A percentile compares a stretch with the other conserved stretches of the same genome.
These are phyloP conservation scores for Fundulus diaphanus DNA, from an alignment of 2,797 vertebrate species.

Conservation along the genomic window DNA sequence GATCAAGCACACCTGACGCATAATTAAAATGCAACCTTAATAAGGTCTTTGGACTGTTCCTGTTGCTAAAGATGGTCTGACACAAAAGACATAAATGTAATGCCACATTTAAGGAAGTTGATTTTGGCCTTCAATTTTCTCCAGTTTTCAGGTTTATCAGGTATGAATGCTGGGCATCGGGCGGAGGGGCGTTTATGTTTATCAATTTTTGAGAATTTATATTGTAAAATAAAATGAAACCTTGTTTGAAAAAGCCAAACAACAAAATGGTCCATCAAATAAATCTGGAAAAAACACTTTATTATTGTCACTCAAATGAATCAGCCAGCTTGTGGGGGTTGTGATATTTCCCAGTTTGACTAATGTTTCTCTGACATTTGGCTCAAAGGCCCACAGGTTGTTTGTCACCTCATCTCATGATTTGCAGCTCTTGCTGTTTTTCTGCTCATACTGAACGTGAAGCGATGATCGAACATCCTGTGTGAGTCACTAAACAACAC, in stretches of 20 bases:
- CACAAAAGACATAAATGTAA: not conserved
- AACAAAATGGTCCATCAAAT: not conserved
- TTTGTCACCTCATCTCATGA: not conserved
- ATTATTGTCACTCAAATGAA: not conserved
- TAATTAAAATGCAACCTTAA: not conserved
- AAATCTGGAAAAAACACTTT: not conserved
- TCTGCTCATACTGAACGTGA: constrained; percentile 8
- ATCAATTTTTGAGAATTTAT: not conserved
- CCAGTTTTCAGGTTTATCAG: not conserved
- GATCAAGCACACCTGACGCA: not conserved
- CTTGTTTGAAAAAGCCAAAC: not conserved
- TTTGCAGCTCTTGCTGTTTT: not conserved
- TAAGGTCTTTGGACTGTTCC: not conserved
- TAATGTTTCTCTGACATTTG: not conserved
- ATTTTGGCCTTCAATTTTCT: not conserved
- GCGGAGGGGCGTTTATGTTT: not conserved
- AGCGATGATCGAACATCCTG: constrained; percentile 31
- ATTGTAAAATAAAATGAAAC: not conserved
- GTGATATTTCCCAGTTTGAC: not conserved
- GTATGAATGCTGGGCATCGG: not conserved
- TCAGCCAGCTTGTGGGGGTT: not conserved
- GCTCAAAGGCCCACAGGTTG: not conserved
- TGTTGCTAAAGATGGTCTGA: not conserved
- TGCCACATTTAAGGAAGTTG: not conserved
- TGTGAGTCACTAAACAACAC: constrained; percentile 34